These are phyloP conservation scores for Arion vulgaris DNA, from an alignment of 1,140 invertebrate species.

Conservation along the genomic window DNA sequence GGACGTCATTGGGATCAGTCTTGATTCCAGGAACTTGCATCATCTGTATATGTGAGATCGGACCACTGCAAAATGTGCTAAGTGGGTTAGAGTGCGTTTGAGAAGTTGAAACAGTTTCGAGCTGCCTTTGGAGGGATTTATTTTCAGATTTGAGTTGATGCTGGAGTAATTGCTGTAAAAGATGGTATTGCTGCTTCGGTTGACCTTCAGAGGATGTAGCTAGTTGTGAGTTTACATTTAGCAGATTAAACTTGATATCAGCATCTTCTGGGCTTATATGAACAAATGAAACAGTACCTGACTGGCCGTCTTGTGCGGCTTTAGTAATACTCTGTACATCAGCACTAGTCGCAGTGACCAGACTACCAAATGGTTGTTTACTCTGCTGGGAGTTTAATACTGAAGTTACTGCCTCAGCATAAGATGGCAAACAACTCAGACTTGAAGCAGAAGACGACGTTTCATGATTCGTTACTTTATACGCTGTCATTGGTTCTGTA, in stretches of 20 bases:
- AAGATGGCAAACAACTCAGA: background rate
- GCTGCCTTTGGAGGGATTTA: background rate
- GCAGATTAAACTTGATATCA: slow-evolving; percentile 7
- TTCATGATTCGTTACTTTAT: background rate
- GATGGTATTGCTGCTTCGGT: background rate
- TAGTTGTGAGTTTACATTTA: background rate
- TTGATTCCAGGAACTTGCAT: background rate
- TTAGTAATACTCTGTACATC: background rate
- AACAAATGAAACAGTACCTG: background rate
- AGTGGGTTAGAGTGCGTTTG: background rate
- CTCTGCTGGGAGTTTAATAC: background rate
- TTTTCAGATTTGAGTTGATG: background rate
- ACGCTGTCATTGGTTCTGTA: background rate
- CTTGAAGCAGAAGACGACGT: background rate
- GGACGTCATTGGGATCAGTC: background rate
- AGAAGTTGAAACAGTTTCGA: background rate
- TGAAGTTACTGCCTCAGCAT: slow-evolving; percentile 10
- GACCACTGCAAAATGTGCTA: background rate
- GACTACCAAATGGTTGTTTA: background rate
- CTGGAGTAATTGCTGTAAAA: background rate
- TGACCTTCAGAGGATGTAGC: background rate
- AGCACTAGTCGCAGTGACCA: background rate
- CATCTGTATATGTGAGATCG: background rate
- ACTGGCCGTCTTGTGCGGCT: background rate
- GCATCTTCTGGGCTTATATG: background rate